Base-by-base conservation (phyloP, 2,113 vertebrate species). In the Cottus gobio region DNA sequence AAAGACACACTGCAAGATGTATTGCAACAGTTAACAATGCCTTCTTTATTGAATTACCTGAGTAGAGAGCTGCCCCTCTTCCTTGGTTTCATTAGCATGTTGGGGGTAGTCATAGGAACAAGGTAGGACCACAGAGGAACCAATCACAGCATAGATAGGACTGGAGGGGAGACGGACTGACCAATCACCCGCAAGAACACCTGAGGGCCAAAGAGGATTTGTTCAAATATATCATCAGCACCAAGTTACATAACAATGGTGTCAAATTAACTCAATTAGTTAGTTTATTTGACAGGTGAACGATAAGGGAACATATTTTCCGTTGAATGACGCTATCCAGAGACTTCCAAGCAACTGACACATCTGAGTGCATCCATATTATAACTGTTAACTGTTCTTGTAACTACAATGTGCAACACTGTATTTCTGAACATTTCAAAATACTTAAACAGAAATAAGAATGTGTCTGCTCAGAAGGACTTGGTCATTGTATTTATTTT, bases 61-160 rank as follows among this genome's bases (percentile, higher is more conserved):
- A 71, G 26, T 24, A 30, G 84, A 57, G 42, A 16, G 85, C 34
- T 16, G 64, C 24, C 50, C 71, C 28, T 20, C 73, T 39, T 62
- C 54, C 28, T 58, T 50, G 42, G 24, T 58, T 71, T 75, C 76
- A 82, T 60, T 68, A 22, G 80, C 71, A 36, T 63, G 77, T 50
- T 89, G 88, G 1, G 92, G 93, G 86, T 87, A 94, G 88, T 94
- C 92, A 88, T 92, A 95, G 76, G 89, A 91, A 86, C 94, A 95
- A 2, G 85, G 88, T 10, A 95, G 72, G 31, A 87, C 80, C 67
- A 94, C 86, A 0, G 92, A 82, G 20, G 93, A 94, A 36, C 91
- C 92, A 75, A 7, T 34, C 74, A 86, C 46, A 64, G 91, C 90
- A 61, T 77, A 88, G 71, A 94, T 66, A 3, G 94, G 91, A 50